Conservation (phyloP, 2,797 vertebrate genomes). For the Sylvia borin region DNA sequence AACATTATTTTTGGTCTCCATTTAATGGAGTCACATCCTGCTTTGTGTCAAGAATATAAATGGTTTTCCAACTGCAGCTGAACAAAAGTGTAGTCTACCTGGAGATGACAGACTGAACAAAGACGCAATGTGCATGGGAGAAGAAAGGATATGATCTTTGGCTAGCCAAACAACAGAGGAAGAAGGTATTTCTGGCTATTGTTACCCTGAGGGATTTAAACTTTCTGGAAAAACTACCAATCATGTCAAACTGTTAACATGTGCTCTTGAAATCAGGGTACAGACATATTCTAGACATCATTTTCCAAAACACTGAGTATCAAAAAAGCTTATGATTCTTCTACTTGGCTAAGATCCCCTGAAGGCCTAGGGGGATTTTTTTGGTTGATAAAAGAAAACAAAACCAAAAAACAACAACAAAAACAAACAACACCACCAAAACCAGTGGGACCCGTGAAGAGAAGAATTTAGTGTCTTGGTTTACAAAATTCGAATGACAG, state of each 20-base stretch:
- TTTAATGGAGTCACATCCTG: conserved; percentile 55
- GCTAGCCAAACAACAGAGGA: conserved; percentile 42
- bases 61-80: conserved; percentile 60
- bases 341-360: not conserved
- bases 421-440: not conserved
- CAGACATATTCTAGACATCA: not conserved
- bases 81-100: conserved; percentile 56
- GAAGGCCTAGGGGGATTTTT: not conserved
- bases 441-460: not conserved
- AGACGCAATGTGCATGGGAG: not conserved
- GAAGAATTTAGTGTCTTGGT: not conserved
- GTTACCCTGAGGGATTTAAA: conserved; percentile 44
- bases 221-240: conserved; percentile 20
- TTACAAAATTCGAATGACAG: not conserved
- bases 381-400: not conserved
- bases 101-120: conserved; percentile 58
- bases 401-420: not conserved
- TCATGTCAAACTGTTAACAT: conserved; percentile 16
- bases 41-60: conserved; percentile 27
- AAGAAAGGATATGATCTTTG: conserved; percentile 63
- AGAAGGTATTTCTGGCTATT: conserved; percentile 64
- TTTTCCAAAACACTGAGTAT: conserved; percentile 13
- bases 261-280: conserved; percentile 51
- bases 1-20: conserved; percentile 16
- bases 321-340: not conserved